Evolutionary conservation across 92 coral and sea anemone species (phyloP).

Genomic region (Ricordea florida): DNA sequence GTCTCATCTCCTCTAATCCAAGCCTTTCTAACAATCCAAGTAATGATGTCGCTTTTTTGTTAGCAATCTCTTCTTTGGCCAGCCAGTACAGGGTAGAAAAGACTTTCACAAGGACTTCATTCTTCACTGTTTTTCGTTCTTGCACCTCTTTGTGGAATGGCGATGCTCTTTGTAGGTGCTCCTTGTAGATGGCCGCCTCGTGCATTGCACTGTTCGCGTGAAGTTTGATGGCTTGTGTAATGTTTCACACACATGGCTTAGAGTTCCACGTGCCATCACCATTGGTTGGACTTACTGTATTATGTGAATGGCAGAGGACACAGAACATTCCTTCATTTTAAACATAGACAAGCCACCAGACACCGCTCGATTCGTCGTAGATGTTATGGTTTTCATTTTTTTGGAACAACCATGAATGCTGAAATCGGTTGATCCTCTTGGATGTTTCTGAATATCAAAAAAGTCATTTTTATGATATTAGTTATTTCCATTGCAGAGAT

Average conservation of each 20-base stretch:
- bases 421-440: slow-evolving; percentile 30
- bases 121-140: slow-evolving; percentile 26
- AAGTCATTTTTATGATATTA: neutral
- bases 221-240: slow-evolving; percentile 26
- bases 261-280: slow-evolving; percentile 38
- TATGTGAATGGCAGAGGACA: slow-evolving; percentile 41
- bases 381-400: slow-evolving; percentile 31
- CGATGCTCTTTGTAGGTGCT: slow-evolving; percentile 36
- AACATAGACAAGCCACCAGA: slow-evolving; percentile 48
- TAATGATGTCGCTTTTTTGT: slow-evolving; percentile 19
- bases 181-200: slow-evolving; percentile 36
- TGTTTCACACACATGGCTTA: slow-evolving; percentile 28
- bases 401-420: slow-evolving; percentile 42
- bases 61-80: slow-evolving; percentile 49
- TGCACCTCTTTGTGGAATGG: slow-evolving; percentile 46
- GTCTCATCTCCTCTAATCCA: slow-evolving; percentile 23
- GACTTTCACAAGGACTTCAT: slow-evolving; percentile 39
- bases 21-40: slow-evolving; percentile 22
- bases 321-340: slow-evolving; percentile 47
- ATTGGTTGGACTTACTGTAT: slow-evolving; percentile 38
- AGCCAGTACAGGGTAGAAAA: slow-evolving; percentile 42
- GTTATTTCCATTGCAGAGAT: slow-evolving; percentile 6
- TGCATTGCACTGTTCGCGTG: slow-evolving; percentile 31
- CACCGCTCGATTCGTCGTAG: slow-evolving; percentile 28
- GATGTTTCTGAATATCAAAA: slow-evolving; percentile 33